A percentile compares a stretch with the other conserved stretches of the same genome.
Conservation (phyloP, 1,140 invertebrate species). For the Galendromus occidentalis region DNA sequence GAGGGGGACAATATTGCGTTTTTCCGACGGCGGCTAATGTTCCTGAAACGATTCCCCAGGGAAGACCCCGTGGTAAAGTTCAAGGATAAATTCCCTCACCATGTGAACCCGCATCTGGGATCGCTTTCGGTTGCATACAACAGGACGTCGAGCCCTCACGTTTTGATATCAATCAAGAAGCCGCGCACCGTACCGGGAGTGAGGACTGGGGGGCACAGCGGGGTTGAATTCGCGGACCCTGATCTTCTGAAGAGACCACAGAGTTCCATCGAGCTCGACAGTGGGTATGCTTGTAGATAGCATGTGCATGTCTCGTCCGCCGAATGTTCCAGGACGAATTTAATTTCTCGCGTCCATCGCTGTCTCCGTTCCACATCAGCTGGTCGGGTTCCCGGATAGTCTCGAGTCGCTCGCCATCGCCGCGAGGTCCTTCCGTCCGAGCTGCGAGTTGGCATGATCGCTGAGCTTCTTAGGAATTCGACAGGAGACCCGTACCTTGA, state of each 20-base stretch:
- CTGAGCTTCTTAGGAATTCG: too few relatives aligned
- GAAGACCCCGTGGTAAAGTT: not conserved
- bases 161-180: not conserved
- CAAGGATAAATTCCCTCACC: constrained; percentile 3
- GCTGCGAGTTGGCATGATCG: too few relatives aligned
- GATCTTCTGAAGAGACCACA: not conserved
- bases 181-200: not conserved
- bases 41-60: not conserved
- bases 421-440: too few relatives aligned
- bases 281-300: constrained; percentile 11
- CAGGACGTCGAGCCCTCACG: not conserved
- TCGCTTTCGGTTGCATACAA: not conserved
- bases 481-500: too few relatives aligned
- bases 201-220: not conserved
- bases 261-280: constrained; percentile 7
- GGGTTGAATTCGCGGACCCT: not conserved
- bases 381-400: too few relatives aligned
- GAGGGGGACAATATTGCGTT: not conserved
- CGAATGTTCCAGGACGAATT: too few relatives aligned
- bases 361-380: too few relatives aligned
- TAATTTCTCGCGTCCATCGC: too few relatives aligned
- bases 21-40: too few relatives aligned
- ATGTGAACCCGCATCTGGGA: not conserved
- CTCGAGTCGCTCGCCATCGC: too few relatives aligned
- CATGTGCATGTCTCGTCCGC: not conserved